Evolutionary conservation across 92 coral and sea anemone genomes (phyloP).

Genomic region (Parazoanthus swiftii): DNA sequence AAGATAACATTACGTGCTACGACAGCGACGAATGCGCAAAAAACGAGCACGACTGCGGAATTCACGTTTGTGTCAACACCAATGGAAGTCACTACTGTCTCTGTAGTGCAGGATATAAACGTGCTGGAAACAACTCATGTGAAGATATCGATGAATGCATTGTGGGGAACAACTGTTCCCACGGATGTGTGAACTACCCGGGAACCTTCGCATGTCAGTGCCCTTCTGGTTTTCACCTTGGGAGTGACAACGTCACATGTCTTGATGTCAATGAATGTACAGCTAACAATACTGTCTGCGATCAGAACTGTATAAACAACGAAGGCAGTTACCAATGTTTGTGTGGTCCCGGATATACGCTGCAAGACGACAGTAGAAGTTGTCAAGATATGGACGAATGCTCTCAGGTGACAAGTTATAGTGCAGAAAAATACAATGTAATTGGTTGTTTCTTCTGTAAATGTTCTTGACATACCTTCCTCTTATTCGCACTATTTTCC

Average conservation of each 20-base stretch:
- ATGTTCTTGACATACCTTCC: no score
- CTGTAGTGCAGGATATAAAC: conserved; percentile 47
- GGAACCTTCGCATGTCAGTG: conserved; percentile 38
- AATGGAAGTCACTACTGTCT: conserved; percentile 46
- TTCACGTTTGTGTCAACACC: conserved; percentile 40
- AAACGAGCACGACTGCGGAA: conserved; percentile 17
- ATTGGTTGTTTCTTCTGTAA: no score
- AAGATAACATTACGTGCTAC: conserved; percentile 18
- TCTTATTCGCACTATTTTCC: no score
- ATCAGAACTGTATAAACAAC: conserved; percentile 27
- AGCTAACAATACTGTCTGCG: not conserved
- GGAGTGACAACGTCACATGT: conserved; percentile 18
- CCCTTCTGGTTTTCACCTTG: conserved; percentile 18
- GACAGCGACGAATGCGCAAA: conserved; percentile 26
- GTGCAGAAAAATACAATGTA: not conserved
- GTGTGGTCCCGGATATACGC: conserved; percentile 8
- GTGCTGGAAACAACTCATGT: conserved; percentile 31
- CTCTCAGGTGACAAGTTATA: not conserved
- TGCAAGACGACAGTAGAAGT: conserved; percentile 29
- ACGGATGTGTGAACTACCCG: conserved; percentile 16
- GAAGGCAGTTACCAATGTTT: conserved; percentile 23
- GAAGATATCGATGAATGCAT: conserved; percentile 42
- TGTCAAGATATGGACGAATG: conserved; percentile 29
- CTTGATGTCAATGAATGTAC: conserved; percentile 29
- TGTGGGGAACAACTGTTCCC: not conserved